Evolutionary conservation across 2,113 vertebrate species (phyloP), one percentile per base, ranked within the genome.

Genomic region (Poeciliopsis retropinna): DNA sequence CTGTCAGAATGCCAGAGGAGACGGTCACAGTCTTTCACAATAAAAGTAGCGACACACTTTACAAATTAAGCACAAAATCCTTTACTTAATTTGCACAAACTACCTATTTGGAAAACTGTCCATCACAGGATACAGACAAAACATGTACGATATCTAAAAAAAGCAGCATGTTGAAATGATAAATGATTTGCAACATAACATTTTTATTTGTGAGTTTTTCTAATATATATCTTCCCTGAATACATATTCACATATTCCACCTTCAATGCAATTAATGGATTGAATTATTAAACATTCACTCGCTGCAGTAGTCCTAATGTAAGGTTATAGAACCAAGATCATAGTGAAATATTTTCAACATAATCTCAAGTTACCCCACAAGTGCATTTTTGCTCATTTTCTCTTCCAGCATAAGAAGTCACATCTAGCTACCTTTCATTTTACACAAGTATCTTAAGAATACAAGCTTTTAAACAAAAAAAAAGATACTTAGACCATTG

Each of bases 41-140:
- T 87, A 85, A 84, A 76, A 85, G 64, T 61, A 1, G 9, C 1
- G 14, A 34, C 51, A 25, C 13, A 34, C 1, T 9, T 71, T n/a
- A 39, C 31, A 31, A 57, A 10, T 47, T 19, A 57, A 11, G 7
- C 22, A 57, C 9, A 57, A 17, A 19, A 47, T 47, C 17, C 44
- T 54, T 25, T 25, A 54, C 22, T 10, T 7, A 5, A 19, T 25
- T 25, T 54, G 51, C 22, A n/a, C 11, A 54, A 25, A 10, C 7
- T 0, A 57, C 7, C 25, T 10, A 57, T n/a, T 57, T 10, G n/a
- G 44, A 47, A 19, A 47, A 47, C 44, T 41, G 39, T 41, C 39
- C 39, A 15, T 41, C 12, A 41, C 39, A 15, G 12, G 14, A 41
- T 15, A 47, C 44, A 47, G 14, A 47, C 14, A 57, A 57, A 57